These are phyloP conservation scores for Nymphalis c-album DNA, from an alignment of 2,888 invertebrate species.

Conservation along the genomic window DNA sequence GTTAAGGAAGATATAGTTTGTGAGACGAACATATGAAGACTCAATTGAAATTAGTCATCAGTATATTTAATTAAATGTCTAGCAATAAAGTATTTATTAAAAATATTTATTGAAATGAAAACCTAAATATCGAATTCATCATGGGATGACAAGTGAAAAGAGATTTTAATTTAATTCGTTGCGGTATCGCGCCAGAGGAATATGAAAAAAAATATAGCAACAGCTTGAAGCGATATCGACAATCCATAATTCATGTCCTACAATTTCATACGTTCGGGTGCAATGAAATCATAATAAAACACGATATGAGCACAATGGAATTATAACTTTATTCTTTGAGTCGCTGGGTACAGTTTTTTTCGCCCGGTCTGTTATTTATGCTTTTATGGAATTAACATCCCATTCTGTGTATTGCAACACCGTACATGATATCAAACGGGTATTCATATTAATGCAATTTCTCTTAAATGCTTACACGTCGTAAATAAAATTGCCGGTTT, in stretches of 20 bases:
- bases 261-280: slow-evolving; percentile 77
- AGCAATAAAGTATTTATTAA: slow-evolving; percentile 6
- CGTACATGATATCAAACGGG: slow-evolving; percentile 79
- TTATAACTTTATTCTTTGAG: slow-evolving; percentile 53
- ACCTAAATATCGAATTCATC: slow-evolving; percentile 78
- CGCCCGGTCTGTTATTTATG: slow-evolving; percentile 47
- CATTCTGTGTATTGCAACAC: slow-evolving; percentile 78
- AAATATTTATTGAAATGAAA: slow-evolving; percentile 43
- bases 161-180: slow-evolving; percentile 82
- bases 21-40: background rate
- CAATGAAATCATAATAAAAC: slow-evolving; percentile 53
- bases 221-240: slow-evolving; percentile 82
- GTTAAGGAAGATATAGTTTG: slow-evolving; percentile 1
- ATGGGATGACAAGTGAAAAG: slow-evolving; percentile 80
- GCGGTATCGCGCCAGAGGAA: slow-evolving; percentile 76
- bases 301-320: slow-evolving; percentile 49
- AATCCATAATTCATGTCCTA: slow-evolving; percentile 82
- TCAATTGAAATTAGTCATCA: slow-evolving; percentile 7
- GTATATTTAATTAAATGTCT: background rate
- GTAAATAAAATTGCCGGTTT: slow-evolving; percentile 80
- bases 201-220: slow-evolving; percentile 77
- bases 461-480: slow-evolving; percentile 81
- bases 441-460: slow-evolving; percentile 82
- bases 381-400: slow-evolving; percentile 44
- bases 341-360: slow-evolving; percentile 50